phyloP scores from a whole-genome alignment of 2,888 invertebrate species.

The Gastrophysa polygoni region DNA sequence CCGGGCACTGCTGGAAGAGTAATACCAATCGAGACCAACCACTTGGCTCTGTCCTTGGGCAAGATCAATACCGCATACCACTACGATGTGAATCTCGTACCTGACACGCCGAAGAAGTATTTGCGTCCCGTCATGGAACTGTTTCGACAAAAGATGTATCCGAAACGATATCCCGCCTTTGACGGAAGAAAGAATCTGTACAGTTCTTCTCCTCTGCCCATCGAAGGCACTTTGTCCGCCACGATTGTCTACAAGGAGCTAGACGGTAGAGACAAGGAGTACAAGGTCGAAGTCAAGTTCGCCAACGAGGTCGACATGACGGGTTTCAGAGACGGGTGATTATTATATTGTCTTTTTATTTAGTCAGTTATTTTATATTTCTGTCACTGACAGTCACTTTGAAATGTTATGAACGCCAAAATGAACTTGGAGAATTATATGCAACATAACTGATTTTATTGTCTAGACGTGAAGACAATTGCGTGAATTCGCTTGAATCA shows the following conservation, averaged over 20 bases:
- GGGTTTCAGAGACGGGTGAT: conserved; percentile 30
- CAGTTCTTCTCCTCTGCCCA: conserved; percentile 58
- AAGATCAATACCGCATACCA: conserved; percentile 64
- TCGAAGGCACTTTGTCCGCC: conserved; percentile 42
- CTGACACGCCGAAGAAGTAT: conserved; percentile 72
- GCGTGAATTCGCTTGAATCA: no score
- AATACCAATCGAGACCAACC: conserved; percentile 64
- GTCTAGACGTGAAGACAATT: no score
- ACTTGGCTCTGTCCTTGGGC: conserved; percentile 58
- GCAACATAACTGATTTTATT: no score
- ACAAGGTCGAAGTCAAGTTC: conserved; percentile 34
- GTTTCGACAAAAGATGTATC: conserved; percentile 54
- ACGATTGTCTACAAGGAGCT: conserved; percentile 24
- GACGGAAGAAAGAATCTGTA: conserved; percentile 77
- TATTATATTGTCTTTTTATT: not conserved
- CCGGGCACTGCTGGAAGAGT: conserved; percentile 57
- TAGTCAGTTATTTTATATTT: no score
- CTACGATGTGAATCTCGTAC: conserved; percentile 79
- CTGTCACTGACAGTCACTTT: no score
- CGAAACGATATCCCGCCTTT: conserved; percentile 66
- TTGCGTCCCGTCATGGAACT: conserved; percentile 57
- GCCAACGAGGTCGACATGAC: conserved; percentile 57
- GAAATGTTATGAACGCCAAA: no score
- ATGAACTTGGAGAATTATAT: no score
- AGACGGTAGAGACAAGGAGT: conserved; percentile 34